These are phyloP conservation scores for Podarcis raffonei DNA, from an alignment of 2,113 vertebrate genomes.

Conservation along the genomic window DNA sequence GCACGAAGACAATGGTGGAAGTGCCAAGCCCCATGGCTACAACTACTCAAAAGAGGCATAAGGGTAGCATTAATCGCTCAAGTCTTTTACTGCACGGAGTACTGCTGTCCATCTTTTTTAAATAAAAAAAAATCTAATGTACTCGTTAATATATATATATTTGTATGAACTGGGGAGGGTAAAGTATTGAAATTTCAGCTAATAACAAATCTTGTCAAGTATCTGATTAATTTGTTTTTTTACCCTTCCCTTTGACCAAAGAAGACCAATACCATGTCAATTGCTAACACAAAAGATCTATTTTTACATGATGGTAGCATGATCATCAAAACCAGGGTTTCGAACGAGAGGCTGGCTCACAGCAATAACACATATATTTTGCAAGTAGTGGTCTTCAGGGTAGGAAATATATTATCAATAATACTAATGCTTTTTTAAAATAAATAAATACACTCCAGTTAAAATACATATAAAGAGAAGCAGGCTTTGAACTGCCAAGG, in stretches of 20 bases:
- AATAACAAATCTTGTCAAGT: conserved; percentile 61
- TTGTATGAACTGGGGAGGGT: conserved; percentile 21
- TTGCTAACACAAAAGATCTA: conserved; percentile 25
- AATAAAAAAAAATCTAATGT: conserved; percentile 59
- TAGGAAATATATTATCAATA: not conserved
- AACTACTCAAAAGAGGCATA: conserved; percentile 92
- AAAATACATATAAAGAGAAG: conserved; percentile 65
- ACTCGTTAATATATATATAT: conserved; percentile 53
- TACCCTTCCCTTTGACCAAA: conserved; percentile 27
- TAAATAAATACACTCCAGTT: conserved; percentile 44
- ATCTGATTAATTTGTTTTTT: conserved; percentile 52
- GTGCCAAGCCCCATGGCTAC: conserved; percentile 97
- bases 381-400: not conserved
- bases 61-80: conserved; percentile 91
- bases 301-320: conserved; percentile 39
- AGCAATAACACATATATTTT: conserved; percentile 43
- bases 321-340: conserved; percentile 51
- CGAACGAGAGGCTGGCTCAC: conserved; percentile 54
- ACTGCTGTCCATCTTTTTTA: conserved; percentile 77
- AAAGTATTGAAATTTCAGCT: conserved; percentile 45
- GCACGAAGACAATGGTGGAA: conserved; percentile 89
- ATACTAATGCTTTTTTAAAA: not conserved
- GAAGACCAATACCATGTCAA: conserved; percentile 59
- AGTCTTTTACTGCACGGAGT: conserved; percentile 80
- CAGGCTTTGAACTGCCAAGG: conserved; percentile 31